phyloP scores from a whole-genome alignment of 2,797 vertebrate species.

The Siniperca undulata region DNA sequence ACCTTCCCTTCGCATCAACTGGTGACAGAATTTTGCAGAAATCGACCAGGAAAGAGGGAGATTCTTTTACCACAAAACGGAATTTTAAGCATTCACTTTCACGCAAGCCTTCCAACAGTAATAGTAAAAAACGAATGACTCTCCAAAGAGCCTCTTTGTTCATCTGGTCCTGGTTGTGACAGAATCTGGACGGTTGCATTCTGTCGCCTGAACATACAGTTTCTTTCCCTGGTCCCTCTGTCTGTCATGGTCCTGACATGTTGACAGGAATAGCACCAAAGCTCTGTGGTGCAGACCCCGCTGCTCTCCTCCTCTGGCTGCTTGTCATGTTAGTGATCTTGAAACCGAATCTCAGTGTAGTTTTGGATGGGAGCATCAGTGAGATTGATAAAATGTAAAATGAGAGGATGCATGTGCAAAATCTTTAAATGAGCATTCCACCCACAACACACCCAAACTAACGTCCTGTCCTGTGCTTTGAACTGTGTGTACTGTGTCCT shows the following conservation, averaged over 20 bases:
- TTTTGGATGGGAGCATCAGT: slow-evolving; percentile 12
- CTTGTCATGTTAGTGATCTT: slow-evolving; percentile 32
- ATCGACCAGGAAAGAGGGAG: not conserved
- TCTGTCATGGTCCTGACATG: slow-evolving; percentile 42
- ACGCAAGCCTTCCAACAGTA: not conserved
- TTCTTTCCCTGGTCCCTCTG: slow-evolving; percentile 8
- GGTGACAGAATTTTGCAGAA: slow-evolving; percentile 32
- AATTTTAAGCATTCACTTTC: not conserved
- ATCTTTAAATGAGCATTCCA: slow-evolving; percentile 11
- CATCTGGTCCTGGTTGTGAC: slow-evolving; percentile 32
- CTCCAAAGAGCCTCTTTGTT: slow-evolving; percentile 25
- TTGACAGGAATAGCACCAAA: slow-evolving; percentile 42
- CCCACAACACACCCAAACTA: not conserved
- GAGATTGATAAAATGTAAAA: slow-evolving; percentile 10
- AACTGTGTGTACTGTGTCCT: not conserved
- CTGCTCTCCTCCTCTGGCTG: slow-evolving; percentile 34
- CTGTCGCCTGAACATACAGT: slow-evolving; percentile 10
- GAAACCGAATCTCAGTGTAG: slow-evolving; percentile 11
- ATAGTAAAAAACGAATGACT: slow-evolving; percentile 2
- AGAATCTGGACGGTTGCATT: slow-evolving; percentile 19
- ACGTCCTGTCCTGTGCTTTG: not conserved
- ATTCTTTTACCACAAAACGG: not conserved
- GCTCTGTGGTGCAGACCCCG: slow-evolving; percentile 13
- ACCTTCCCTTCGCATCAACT: not conserved
- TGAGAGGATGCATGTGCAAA: not conserved